Evolutionary conservation across 2,113 vertebrate genomes (phyloP), one percentile per base, ranked within the genome.

Genomic region (Aptenodytes patagonicus): DNA sequence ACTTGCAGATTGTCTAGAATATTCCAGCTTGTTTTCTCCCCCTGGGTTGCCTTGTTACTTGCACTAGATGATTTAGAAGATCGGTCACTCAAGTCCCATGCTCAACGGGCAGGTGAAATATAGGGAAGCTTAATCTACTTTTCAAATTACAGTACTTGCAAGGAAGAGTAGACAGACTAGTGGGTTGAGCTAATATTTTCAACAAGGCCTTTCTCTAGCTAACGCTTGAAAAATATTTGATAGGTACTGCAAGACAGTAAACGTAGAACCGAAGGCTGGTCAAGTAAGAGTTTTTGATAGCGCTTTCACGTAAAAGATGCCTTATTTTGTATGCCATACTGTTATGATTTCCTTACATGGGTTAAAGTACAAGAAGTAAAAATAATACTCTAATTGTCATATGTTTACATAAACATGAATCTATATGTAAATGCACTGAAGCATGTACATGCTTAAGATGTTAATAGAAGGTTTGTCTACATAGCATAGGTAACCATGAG

Each of bases 401-500:
- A 20, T 3, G 19, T 13, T 54, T 28, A 44, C 25, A 17, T 4
- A 36, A 71, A 40, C 10, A 6, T 28, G 55, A 40, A 76, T 66
- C 70, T 32, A 3, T 8, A 25, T 9, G 20, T 32, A 46, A 65
- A 55, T 5, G 15, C 62, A 65, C 24, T 20, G 24, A 70, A 57
- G 52, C 32, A 58, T 2, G 3, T 6, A 21, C 1, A 0, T 19
- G 34, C 31, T 47, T 36, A 46, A 68, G 26, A 32, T 46, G 26
- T 15, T 15, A 72, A 77, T 2, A 62, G 29, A 46, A 64, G 11
- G 11, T 40, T 13, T 61, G 7, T 31, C 49, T 55, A 16, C 22
- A 8, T 4, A 7, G 36, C 5, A 40, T 1, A 46, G 47, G 13
- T 13, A 61, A 66, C 10, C 2, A 3, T 1, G 20, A 60, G 29